A percentile compares a stretch with the other conserved stretches of the same genome.
Evolutionary conservation across 2,888 invertebrate species (phyloP).

Genomic region (Tupiocoris notatus): DNA sequence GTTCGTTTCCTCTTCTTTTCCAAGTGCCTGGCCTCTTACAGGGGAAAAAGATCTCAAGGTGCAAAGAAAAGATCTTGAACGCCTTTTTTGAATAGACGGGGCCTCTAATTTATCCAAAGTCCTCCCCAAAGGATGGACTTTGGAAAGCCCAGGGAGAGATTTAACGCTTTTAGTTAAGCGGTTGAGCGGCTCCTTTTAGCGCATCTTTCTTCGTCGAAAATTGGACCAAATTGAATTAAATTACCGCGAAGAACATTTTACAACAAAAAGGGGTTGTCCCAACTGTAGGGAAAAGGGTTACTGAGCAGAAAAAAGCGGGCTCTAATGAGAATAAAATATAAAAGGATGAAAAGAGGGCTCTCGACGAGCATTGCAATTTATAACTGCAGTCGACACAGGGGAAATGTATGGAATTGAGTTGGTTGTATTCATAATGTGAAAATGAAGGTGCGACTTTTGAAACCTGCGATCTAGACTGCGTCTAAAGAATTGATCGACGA

Average conservation of each 20-base stretch:
- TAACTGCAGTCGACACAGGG: neutral
- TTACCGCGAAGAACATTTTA: neutral
- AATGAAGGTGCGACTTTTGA: neutral
- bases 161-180: conserved; percentile 20
- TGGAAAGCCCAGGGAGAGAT: conserved; percentile 8
- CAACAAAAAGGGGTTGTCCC: neutral
- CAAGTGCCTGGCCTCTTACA: neutral
- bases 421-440: neutral
- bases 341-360: neutral
- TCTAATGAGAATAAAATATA: neutral
- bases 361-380: neutral
- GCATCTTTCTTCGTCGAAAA: neutral
- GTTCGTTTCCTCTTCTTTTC: neutral
- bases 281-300: neutral
- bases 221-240: neutral
- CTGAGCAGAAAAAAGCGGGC: neutral
- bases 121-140: conserved; percentile 1
- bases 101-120: conserved; percentile 40
- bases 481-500: too few species aligned
- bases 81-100: conserved; percentile 30
- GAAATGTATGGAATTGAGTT: neutral
- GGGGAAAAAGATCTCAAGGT: conserved; percentile 27
- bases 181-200: neutral
- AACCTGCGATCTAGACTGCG: too few species aligned
- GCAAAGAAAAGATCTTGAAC: conserved; percentile 40